These are phyloP conservation scores for Carlito syrichta DNA, from an alignment of 2,113 vertebrate species.

Conservation along the genomic window DNA sequence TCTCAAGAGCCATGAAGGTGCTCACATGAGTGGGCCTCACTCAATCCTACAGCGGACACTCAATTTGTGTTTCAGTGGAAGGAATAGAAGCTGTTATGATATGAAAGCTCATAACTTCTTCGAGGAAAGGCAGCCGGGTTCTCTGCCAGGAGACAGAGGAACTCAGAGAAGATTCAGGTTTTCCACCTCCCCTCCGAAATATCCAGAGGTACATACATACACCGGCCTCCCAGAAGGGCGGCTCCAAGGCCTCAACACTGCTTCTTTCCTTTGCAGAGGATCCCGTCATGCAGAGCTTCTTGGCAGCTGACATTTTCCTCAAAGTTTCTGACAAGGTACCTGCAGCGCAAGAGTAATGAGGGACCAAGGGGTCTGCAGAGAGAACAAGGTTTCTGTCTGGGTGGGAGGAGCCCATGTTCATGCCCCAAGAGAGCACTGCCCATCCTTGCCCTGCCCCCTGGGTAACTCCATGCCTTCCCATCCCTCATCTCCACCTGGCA, in stretches of 20 bases:
- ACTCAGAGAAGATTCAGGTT: background rate
- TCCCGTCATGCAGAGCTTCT: constrained; percentile 39
- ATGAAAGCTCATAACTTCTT: background rate
- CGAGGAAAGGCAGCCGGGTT: background rate
- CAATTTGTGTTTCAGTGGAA: background rate
- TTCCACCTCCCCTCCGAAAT: background rate
- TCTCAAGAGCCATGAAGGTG: background rate
- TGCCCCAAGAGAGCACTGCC: background rate
- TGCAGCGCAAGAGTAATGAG: background rate
- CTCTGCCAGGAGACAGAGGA: background rate
- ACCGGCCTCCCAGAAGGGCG: background rate
- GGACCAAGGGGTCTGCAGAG: no score
- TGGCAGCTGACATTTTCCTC: constrained; percentile 59
- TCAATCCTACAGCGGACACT: background rate
- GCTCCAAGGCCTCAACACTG: background rate
- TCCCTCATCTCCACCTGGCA: background rate
- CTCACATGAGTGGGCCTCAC: background rate
- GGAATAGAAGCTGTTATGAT: background rate
- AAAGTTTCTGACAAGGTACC: constrained; percentile 66
- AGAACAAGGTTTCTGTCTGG: background rate
- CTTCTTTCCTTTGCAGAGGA: constrained; percentile 45
- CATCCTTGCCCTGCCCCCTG: background rate
- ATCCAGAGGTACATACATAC: background rate
- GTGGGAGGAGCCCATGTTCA: background rate
- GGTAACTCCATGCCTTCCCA: background rate